phyloP scores from a whole-genome alignment of 2,113 vertebrate species.

The Benitochromis conjunctus region DNA sequence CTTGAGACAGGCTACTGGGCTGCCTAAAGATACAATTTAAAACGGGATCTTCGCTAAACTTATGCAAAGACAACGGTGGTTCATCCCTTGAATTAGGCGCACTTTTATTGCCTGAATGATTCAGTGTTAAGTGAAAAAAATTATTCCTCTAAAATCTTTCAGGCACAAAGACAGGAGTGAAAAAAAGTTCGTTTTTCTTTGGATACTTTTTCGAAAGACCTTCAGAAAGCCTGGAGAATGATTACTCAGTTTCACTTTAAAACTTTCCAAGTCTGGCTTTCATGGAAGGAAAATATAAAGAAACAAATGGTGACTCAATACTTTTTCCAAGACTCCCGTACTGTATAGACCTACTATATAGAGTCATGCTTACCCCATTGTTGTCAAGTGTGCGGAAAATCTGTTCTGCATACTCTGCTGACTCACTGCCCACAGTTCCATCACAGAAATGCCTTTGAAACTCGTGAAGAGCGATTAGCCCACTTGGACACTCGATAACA shows the following conservation, averaged over 20 bases:
- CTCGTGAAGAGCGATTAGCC: slow-evolving; percentile 65
- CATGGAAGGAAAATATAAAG: background rate
- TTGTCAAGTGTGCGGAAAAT: slow-evolving; percentile 68
- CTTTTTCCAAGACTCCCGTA: background rate
- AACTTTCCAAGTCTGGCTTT: background rate
- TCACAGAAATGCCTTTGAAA: slow-evolving; percentile 73
- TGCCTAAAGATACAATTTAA: background rate
- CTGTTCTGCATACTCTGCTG: slow-evolving; percentile 59
- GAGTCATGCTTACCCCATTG: slow-evolving; percentile 51
- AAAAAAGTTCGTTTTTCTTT: background rate
- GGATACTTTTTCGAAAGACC: background rate
- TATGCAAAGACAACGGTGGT: background rate
- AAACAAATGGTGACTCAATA: background rate
- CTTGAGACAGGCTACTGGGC: background rate
- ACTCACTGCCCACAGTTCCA: slow-evolving; percentile 62
- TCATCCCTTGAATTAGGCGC: background rate
- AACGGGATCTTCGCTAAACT: fast-evolving
- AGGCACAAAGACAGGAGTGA: background rate
- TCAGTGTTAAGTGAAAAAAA: background rate
- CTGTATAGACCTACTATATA: background rate
- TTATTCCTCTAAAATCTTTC: background rate
- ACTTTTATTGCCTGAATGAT: background rate
- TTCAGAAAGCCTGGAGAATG: background rate
- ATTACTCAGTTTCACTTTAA: background rate
- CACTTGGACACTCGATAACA: slow-evolving; percentile 64